Conservation (phyloP, 2,113 vertebrate genomes). For the Morone chrysops region DNA sequence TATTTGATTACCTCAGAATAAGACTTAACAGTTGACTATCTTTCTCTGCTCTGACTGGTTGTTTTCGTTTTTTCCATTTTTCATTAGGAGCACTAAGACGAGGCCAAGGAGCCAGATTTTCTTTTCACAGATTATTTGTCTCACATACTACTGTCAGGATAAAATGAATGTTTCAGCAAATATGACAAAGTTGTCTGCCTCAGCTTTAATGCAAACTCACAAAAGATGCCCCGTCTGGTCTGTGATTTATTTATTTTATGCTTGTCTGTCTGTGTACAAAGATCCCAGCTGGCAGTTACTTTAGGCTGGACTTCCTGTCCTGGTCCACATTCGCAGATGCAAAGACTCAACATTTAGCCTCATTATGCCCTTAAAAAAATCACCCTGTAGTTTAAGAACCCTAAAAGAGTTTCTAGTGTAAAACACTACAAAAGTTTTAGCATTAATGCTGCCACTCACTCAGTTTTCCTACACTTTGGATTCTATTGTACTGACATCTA, state of each 20-base stretch:
- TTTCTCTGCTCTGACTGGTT: too few relatives aligned
- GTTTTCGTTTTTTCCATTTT: too few relatives aligned
- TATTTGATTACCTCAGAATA: too few relatives aligned
- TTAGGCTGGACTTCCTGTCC: conserved; percentile 22
- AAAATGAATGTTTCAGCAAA: too few relatives aligned
- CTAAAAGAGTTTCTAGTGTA: background rate
- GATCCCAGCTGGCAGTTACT: conserved; percentile 57
- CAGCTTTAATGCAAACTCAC: background rate
- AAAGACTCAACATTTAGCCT: conserved; percentile 35
- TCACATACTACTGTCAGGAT: too few relatives aligned
- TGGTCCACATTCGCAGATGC: conserved; percentile 42
- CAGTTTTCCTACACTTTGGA: conserved; percentile 10
- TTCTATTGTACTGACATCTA: conserved; percentile 1
- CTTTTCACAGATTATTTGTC: too few relatives aligned
- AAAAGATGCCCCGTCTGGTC: conserved; percentile 12
- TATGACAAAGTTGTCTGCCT: too few relatives aligned
- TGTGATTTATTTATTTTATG: conserved; percentile 13
- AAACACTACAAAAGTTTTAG: too few relatives aligned
- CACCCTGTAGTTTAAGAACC: background rate
- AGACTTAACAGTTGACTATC: too few relatives aligned
- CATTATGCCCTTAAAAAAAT: conserved; percentile 21
- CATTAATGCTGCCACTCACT: conserved; percentile 6
- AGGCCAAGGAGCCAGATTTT: too few relatives aligned
- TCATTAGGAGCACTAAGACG: too few relatives aligned
- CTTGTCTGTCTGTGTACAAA: conserved; percentile 23